Percentiles rank a stretch among this genome's conserved stretches.
These are phyloP conservation scores for Oncopodura yosiiana DNA, from an alignment of 1,140 invertebrate genomes.

Conservation along the genomic window DNA sequence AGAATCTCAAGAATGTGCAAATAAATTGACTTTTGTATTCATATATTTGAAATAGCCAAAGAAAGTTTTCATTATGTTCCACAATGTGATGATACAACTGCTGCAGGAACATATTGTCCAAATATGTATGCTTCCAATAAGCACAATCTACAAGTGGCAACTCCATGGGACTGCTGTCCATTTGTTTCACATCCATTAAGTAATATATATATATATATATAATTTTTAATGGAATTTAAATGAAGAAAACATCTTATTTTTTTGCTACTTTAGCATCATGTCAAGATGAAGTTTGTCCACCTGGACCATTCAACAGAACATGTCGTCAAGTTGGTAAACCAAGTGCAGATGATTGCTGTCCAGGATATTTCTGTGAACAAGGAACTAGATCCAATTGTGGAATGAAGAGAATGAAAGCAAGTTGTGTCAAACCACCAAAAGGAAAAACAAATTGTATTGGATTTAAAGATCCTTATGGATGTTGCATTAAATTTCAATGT, in stretches of 20 bases:
- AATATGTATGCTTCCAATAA: too few species aligned
- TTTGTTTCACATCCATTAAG: slow-evolving; percentile 1
- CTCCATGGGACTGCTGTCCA: slow-evolving; percentile 22
- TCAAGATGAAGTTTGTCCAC: neutral
- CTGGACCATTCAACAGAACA: slow-evolving; percentile 1
- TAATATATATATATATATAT: neutral
- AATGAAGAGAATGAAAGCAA: neutral
- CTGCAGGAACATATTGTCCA: neutral
- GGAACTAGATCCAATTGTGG: slow-evolving; percentile 1
- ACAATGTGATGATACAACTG: neutral
- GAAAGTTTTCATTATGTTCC: neutral
- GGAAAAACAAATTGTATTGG: slow-evolving; percentile 1
- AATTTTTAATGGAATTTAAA: neutral
- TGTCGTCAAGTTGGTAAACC: neutral
- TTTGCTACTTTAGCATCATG: slow-evolving; percentile 1
- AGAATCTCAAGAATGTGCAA: too few species aligned
- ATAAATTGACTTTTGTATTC: too few species aligned
- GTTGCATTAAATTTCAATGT: slow-evolving; percentile 11
- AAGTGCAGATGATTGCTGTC: slow-evolving; percentile 3
- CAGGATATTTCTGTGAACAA: slow-evolving; percentile 9
- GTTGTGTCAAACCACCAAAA: slow-evolving; percentile 8
- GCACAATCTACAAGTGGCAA: slow-evolving; percentile 7
- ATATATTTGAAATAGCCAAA: neutral
- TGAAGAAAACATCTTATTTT: neutral
- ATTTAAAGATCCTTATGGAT: slow-evolving; percentile 10